Conservation (phyloP, 2,888 invertebrate genomes). For the Sminthurinus aureus region DNA sequence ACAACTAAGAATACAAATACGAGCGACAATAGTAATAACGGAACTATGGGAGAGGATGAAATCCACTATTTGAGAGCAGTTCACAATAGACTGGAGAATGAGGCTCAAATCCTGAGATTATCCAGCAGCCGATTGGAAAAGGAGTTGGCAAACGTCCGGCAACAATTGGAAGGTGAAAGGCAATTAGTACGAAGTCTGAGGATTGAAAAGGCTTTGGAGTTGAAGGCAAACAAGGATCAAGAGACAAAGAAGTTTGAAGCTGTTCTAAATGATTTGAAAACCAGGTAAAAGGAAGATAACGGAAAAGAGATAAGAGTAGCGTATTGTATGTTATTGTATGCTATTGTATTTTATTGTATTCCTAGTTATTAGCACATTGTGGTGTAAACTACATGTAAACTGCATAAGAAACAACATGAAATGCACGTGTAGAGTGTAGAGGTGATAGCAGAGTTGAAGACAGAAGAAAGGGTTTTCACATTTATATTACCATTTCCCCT, state of each 20-base stretch:
- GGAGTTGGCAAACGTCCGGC: constrained; percentile 39
- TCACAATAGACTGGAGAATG: constrained; percentile 52
- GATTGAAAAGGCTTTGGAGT: constrained; percentile 29
- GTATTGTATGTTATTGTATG: no score
- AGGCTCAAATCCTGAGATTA: constrained; percentile 43
- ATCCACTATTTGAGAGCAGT: constrained; percentile 47
- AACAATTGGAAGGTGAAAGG: constrained; percentile 44
- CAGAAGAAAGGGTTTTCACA: neutral
- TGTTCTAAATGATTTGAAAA: constrained; percentile 43
- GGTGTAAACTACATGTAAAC: neutral
- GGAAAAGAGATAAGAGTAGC: neutral
- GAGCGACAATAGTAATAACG: neutral
- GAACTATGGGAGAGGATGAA: constrained; percentile 44
- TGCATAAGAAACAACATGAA: neutral
- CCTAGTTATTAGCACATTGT: neutral
- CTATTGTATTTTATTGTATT: no score
- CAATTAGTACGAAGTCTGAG: constrained; percentile 34
- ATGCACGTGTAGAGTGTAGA: no score
- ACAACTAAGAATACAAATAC: neutral
- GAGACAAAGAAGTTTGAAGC: constrained; percentile 41
- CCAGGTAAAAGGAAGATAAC: constrained; percentile 37
- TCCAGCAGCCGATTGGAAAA: constrained; percentile 47
- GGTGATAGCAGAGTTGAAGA: neutral
- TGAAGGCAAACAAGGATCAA: constrained; percentile 36
- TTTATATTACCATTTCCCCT: neutral